These are phyloP conservation scores for Gallinago paraguaiae DNA, from an alignment of 2,113 vertebrate species.

Conservation along the genomic window DNA sequence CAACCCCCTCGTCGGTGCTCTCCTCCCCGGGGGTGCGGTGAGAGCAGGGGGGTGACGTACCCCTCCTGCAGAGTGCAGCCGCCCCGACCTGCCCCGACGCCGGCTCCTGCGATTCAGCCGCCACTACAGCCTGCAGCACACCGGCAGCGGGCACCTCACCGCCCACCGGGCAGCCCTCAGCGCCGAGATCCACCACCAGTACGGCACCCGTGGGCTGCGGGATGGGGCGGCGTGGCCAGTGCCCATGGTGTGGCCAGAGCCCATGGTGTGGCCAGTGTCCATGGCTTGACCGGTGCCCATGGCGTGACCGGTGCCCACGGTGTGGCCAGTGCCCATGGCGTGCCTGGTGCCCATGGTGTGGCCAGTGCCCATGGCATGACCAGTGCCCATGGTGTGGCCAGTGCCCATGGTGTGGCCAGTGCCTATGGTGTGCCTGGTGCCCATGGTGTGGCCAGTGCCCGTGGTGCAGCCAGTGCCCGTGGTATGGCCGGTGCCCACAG, in stretches of 20 bases:
- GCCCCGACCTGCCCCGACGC: slow-evolving; percentile 84
- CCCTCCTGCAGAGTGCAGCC: slow-evolving; percentile 84
- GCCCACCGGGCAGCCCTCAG: slow-evolving; percentile 85
- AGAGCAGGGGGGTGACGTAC: accelerated
- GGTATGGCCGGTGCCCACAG: background rate
- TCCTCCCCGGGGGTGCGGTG: accelerated
- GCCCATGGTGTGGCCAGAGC: accelerated
- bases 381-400: background rate
- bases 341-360: too few species aligned
- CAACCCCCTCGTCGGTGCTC: accelerated
- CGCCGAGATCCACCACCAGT: slow-evolving; percentile 88
- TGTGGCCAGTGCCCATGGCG: too few species aligned
- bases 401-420: accelerated
- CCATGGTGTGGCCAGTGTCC: background rate
- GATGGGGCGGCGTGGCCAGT: accelerated
- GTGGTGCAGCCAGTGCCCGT: background rate
- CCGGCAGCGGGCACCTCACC: slow-evolving; percentile 74
- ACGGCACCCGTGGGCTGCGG: slow-evolving; percentile 27
- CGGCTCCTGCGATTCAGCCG: slow-evolving; percentile 86
- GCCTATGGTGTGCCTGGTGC: accelerated
- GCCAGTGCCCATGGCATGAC: background rate
- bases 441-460: background rate
- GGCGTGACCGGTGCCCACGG: background rate
- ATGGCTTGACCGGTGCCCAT: background rate
- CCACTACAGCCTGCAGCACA: background rate